Evolutionary conservation across 2,888 invertebrate genomes (phyloP), one percentile per base, ranked within the genome.

Genomic region (Automeris io): DNA sequence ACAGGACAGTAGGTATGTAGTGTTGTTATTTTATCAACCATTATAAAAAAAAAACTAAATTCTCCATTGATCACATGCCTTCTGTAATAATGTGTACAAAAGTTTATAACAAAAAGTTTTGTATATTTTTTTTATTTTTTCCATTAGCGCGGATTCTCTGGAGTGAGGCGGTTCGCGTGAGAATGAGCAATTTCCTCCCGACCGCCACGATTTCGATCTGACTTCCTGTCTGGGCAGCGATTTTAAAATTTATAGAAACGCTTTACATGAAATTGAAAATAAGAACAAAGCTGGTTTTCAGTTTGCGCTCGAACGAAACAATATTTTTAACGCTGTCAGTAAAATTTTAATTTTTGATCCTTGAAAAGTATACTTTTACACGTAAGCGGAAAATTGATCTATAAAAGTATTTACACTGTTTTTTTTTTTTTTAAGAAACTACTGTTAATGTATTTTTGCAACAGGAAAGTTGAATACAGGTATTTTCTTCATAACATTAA

Each of bases 131-230:
- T 78, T 67, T 74, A 83, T 76, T 81, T 83, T 80, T 83, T 81
- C 81, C 81, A 83, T 83, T 81, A 82, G 74, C 72, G 63, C 71
- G 69, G 72, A 71, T 75, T 72, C 74, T 72, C 70, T 47, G 64
- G 73, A 67, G 70, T 63, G 70, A 63, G 68, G 63, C 65, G 71
- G 68, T 64, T 82, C 76, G 83, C 83, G 83, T 83, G 83, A 81
- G 83, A 82, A 82, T 82, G 83, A 85, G 81, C 82, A 83, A 83
- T 83, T 83, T 83, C 83, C 83, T 72, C 71, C 61, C 68, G 68
- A 69, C 77, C 70, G 79, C 77, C 73, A 66, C 77, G 83, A 85
- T 83, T 83, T 78, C 79, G 80, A 85, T 83, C 83, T 78, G 78
- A 73, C 82, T 85, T 83, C 83, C 83, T 71, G 81, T 74, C 80